A percentile compares a stretch with the other conserved stretches of the same genome.
These are phyloP conservation scores for Sylvicola fuscatus DNA, from an alignment of 2,888 invertebrate genomes.

Conservation along the genomic window DNA sequence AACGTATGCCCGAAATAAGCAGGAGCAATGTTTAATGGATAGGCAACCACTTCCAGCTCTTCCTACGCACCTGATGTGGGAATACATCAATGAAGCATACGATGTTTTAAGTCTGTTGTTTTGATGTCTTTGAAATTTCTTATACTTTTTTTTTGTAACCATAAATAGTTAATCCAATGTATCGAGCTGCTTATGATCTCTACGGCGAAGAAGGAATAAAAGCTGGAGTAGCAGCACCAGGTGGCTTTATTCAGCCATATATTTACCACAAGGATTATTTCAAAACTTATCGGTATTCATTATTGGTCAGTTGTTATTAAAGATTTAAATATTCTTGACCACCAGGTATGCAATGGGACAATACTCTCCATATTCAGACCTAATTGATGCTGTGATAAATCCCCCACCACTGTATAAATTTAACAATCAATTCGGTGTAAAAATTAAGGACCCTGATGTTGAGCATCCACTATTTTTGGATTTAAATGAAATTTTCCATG, in stretches of 20 bases:
- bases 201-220: conserved; percentile 79
- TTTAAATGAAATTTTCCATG: conserved; percentile 45
- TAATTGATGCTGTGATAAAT: conserved; percentile 42
- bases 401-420: conserved; percentile 40
- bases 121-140: background rate
- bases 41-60: conserved; percentile 14
- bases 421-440: conserved; percentile 36
- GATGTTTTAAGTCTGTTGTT: conserved; percentile 38
- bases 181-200: conserved; percentile 64
- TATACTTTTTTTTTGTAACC: conserved; percentile 1
- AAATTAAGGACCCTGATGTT: conserved; percentile 15
- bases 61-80: conserved; percentile 16
- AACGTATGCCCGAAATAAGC: conserved; percentile 29
- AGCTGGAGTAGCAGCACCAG: conserved; percentile 51
- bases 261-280: conserved; percentile 63
- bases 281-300: conserved; percentile 49
- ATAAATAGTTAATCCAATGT: conserved; percentile 12
- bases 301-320: conserved; percentile 6
- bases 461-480: conserved; percentile 34
- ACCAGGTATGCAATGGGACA: conserved; percentile 68
- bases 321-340: too few relatives aligned
- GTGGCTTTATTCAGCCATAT: conserved; percentile 48
- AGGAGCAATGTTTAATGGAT: conserved; percentile 20
- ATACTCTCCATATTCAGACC: conserved; percentile 58
- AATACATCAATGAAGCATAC: conserved; percentile 48